phyloP scores from a whole-genome alignment of 64 coral and sea anemone species.

The Anthopleura sola region DNA sequence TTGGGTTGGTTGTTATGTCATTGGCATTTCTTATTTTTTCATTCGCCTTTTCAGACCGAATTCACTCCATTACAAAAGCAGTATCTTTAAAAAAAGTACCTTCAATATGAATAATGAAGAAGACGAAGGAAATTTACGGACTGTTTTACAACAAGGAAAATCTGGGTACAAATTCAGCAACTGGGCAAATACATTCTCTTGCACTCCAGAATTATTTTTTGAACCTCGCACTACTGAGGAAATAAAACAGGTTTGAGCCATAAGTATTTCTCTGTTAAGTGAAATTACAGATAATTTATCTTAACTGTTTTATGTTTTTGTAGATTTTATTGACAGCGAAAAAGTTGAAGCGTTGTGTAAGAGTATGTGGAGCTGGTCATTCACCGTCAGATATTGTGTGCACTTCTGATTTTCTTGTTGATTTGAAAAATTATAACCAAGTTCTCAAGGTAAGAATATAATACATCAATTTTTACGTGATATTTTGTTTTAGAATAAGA shows the following conservation, averaged over 20 bases:
- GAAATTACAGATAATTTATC: not conserved
- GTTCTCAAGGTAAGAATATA: conserved; percentile 64
- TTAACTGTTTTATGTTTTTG: not conserved
- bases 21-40: not conserved
- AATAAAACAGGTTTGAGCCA: conserved; percentile 62
- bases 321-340: conserved; percentile 64
- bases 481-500: too few relatives aligned
- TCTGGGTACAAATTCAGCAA: conserved; percentile 58
- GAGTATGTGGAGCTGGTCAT: conserved; percentile 59
- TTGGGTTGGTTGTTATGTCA: not conserved
- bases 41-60: not conserved
- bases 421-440: conserved; percentile 67
- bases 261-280: not conserved
- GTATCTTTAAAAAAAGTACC: not conserved
- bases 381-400: conserved; percentile 89
- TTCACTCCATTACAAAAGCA: not conserved
- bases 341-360: conserved; percentile 52
- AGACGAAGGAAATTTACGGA: not conserved
- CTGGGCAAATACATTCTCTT: conserved; percentile 86
- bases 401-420: conserved; percentile 70
- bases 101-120: not conserved
- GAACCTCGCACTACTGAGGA: conserved; percentile 79
- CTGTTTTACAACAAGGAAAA: conserved; percentile 29
- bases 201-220: conserved; percentile 78
- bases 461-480: too few relatives aligned